Evolutionary conservation across 2,113 vertebrate species (phyloP).

Genomic region (Mohoua ochrocephala): DNA sequence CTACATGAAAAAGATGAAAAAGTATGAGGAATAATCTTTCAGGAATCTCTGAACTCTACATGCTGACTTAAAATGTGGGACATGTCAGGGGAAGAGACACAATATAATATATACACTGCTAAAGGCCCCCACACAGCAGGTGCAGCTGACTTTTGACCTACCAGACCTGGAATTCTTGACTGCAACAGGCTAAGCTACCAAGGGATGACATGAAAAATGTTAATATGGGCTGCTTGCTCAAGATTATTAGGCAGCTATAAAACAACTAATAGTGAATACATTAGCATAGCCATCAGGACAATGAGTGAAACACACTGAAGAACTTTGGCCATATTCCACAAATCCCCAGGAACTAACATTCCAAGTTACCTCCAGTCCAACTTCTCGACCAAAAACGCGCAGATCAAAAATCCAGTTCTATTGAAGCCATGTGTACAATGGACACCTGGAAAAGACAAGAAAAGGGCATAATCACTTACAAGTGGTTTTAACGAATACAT

Average conservation of each 20-base stretch:
- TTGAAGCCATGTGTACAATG: slow-evolving; percentile 99
- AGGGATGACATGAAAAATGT: neutral
- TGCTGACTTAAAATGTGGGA: neutral
- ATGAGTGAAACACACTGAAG: neutral
- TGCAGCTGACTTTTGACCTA: neutral
- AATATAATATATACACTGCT: neutral
- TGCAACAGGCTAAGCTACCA: neutral
- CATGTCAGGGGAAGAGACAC: neutral
- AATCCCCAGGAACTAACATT: neutral
- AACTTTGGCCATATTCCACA: neutral
- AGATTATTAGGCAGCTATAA: neutral
- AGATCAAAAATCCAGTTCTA: slow-evolving; percentile 96
- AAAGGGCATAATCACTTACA: neutral
- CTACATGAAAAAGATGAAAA: neutral
- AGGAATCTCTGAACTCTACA: neutral
- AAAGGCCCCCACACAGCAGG: neutral
- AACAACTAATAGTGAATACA: neutral
- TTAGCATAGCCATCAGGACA: neutral
- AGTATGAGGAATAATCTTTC: neutral
- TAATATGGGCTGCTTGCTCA: neutral
- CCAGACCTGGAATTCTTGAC: neutral
- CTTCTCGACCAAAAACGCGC: slow-evolving; percentile 96
- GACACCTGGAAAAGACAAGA: slow-evolving; percentile 81
- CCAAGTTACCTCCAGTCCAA: slow-evolving; percentile 95
- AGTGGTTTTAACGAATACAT: neutral